phyloP scores from a whole-genome alignment of 1,140 invertebrate species.

The Episyrphus balteatus region DNA sequence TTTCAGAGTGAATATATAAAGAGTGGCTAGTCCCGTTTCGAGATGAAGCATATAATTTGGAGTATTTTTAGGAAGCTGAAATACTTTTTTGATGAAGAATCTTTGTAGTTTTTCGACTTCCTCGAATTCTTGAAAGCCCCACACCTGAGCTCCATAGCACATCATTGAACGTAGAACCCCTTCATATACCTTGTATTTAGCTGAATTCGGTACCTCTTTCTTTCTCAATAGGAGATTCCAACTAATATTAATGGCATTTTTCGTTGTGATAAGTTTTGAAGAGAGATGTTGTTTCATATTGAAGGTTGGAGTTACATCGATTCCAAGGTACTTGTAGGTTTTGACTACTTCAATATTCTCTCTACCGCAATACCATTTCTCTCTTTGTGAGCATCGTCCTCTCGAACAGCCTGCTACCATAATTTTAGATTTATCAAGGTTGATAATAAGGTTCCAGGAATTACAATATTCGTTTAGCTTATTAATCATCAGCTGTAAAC shows the following conservation, averaged over 20 bases:
- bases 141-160: not conserved
- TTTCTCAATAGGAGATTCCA: not conserved
- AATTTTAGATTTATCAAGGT: not conserved
- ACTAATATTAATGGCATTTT: not conserved
- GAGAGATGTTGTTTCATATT: not conserved
- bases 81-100: not conserved
- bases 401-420: not conserved
- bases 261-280: not conserved
- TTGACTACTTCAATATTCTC: too few relatives aligned
- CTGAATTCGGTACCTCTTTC: not conserved
- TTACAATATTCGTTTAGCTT: not conserved
- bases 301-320: not conserved
- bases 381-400: not conserved
- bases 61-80: not conserved
- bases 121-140: not conserved
- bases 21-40: not conserved
- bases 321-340: not conserved
- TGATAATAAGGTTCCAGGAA: not conserved
- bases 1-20: not conserved
- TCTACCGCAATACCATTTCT: not conserved
- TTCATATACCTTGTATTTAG: not conserved
- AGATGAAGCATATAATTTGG: not conserved
- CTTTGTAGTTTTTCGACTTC: not conserved
- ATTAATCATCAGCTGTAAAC: not conserved
- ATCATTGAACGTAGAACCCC: not conserved